Evolutionary conservation across 2,113 vertebrate genomes (phyloP).

Genomic region (Prolemur simus): DNA sequence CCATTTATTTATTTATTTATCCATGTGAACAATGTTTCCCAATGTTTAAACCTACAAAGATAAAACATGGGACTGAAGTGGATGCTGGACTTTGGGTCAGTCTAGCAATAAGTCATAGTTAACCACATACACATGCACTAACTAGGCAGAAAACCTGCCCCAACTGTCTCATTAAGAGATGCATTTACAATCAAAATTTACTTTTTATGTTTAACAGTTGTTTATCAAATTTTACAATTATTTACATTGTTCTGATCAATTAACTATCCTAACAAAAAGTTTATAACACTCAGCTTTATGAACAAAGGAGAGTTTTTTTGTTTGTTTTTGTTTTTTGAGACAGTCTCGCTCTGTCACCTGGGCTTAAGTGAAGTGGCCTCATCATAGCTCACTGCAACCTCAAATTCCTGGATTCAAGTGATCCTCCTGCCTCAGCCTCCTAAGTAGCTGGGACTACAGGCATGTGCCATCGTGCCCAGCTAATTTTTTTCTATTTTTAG

Average conservation of each 20-base stretch:
- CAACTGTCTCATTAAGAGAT: background rate
- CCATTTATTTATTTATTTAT: background rate
- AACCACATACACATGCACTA: background rate
- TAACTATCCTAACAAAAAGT: background rate
- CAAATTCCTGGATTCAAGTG: background rate
- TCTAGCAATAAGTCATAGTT: background rate
- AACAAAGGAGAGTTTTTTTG: background rate
- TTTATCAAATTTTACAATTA: constrained; percentile 23
- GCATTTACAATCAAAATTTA: background rate
- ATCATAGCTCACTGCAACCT: background rate
- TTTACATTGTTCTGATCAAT: background rate
- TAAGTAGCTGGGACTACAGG: background rate
- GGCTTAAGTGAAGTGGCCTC: background rate
- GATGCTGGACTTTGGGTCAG: background rate
- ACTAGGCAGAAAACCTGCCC: background rate
- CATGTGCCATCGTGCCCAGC: background rate
- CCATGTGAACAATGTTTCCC: background rate
- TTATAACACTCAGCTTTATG: background rate
- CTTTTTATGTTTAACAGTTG: background rate
- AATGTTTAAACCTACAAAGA: constrained; percentile 34
- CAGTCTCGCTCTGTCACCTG: background rate
- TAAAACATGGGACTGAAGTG: background rate
- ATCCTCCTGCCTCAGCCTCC: background rate
- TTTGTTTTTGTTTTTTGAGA: background rate
- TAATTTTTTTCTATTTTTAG: background rate